These are phyloP conservation scores for Salarias fasciatus DNA, from an alignment of 2,797 vertebrate species.

Conservation along the genomic window DNA sequence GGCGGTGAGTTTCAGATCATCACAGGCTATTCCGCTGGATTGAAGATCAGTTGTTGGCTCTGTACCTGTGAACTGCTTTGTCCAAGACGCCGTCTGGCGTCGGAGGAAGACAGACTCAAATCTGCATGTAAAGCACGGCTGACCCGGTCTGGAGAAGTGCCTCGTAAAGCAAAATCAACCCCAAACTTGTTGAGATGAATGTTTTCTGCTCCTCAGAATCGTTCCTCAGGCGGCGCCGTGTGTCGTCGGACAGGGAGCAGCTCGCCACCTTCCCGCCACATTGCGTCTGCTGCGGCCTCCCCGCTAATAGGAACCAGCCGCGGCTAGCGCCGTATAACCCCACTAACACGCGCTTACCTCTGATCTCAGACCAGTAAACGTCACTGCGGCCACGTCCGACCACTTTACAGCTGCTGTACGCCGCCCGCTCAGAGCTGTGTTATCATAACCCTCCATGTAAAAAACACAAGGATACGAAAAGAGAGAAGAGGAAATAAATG, in stretches of 20 bases:
- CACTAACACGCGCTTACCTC: slow-evolving; percentile 72
- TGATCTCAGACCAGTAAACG: slow-evolving; percentile 81
- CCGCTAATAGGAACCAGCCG: slow-evolving; percentile 77
- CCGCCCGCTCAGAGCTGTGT: slow-evolving; percentile 51
- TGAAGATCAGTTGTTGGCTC: slow-evolving; percentile 59
- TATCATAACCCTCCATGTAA: slow-evolving; percentile 75
- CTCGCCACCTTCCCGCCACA: slow-evolving; percentile 21
- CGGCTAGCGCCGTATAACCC: slow-evolving; percentile 74
- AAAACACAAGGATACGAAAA: slow-evolving; percentile 21
- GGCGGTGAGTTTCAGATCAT: slow-evolving; percentile 53
- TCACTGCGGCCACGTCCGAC: slow-evolving; percentile 58
- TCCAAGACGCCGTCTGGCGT: slow-evolving; percentile 38
- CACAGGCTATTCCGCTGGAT: slow-evolving; percentile 40
- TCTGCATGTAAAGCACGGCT: slow-evolving; percentile 43
- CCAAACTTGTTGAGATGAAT: background rate
- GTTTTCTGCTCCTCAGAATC: background rate
- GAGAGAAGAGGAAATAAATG: slow-evolving; percentile 31
- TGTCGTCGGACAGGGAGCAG: slow-evolving; percentile 11
- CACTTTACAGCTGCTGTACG: slow-evolving; percentile 68
- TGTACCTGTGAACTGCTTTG: slow-evolving; percentile 39
- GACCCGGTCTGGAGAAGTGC: background rate
- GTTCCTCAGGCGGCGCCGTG: slow-evolving; percentile 8
- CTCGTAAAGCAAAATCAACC: background rate
- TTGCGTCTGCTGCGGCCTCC: slow-evolving; percentile 41
- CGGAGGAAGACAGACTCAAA: slow-evolving; percentile 20